These are phyloP conservation scores for Conopomorpha cramerella DNA, from an alignment of 1,140 invertebrate genomes.

Conservation along the genomic window DNA sequence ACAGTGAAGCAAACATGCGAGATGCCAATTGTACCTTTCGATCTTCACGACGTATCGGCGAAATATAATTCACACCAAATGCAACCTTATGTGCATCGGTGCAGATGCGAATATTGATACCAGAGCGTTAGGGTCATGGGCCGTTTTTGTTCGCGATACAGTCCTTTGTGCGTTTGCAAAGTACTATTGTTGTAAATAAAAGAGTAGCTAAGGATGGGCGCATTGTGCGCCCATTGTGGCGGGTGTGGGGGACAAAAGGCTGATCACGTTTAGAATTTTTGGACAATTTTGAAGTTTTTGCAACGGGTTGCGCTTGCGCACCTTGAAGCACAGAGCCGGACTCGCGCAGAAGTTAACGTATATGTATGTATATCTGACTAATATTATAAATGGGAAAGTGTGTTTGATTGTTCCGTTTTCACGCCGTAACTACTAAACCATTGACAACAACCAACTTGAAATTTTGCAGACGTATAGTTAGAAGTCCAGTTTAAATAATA, in stretches of 20 bases:
- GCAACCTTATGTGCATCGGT: neutral
- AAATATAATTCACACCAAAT: neutral
- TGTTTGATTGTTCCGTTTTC: no score
- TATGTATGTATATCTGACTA: no score
- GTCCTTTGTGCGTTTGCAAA: conserved; percentile 33
- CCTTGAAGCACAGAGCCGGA: conserved; percentile 37
- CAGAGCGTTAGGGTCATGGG: conserved; percentile 2
- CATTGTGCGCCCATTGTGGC: conserved; percentile 44
- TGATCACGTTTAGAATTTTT: conserved; percentile 53
- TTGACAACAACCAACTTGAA: no score
- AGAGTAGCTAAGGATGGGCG: conserved; percentile 51
- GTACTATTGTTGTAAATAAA: conserved; percentile 41
- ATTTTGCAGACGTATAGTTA: no score
- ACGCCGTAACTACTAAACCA: no score
- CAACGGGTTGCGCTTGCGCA: conserved; percentile 58
- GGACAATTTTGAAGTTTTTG: conserved; percentile 54
- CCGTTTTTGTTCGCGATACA: conserved; percentile 2
- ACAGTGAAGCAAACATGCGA: conserved; percentile 52
- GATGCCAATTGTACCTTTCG: conserved; percentile 15
- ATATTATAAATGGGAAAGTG: no score
- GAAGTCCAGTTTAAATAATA: no score
- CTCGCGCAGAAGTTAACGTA: conserved; percentile 3
- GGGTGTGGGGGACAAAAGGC: conserved; percentile 46
- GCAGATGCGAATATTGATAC: neutral
- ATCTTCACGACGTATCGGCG: conserved; percentile 2